Base-by-base conservation (phyloP, 2,888 invertebrate genomes). In the Andrena flavipes region DNA sequence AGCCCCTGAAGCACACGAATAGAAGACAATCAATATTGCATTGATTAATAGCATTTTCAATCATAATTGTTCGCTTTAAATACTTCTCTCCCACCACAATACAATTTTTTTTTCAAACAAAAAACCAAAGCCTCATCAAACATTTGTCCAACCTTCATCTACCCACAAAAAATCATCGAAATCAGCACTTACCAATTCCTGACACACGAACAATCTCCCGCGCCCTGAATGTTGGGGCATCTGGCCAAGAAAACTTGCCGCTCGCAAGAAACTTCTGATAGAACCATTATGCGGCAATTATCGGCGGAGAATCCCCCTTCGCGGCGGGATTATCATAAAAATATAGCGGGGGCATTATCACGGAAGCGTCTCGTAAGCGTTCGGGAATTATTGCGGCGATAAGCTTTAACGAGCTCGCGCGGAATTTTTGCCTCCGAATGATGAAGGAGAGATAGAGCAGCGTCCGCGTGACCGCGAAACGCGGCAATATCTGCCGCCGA, bases 401-500 rank as follows among this genome's bases (percentile, higher is more conserved):
- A 65, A 73, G 82, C 65, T 60, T 65, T 65, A 76, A 72, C 82
- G 63, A 68, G 63, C 23, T 29, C 23, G 48, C 60, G 42, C 20
- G 72, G 67, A 78, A 82, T 65, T 76, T 69, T 75, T 76, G 76
- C 79, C 76, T n/a, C 54, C 73, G 59, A 42, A 42, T 75, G 65
- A 80, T 73, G 80, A 83, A 54, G 59, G 42, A 26, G n/a, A 0
- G 42, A 29, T 10, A 4, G 60, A 29, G 29, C 7, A 20, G 35
- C 26, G 29, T 8, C 29, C 67, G 30, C 73, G 65, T 63, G 76
- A 72, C 83, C 84, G 79, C 83, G 76, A 78, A 84, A 71, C 67
- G 59, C 20, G 35, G 71, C 83, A 78, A 84, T 83, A 84, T 84
- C 83, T 76, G 69, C 49, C 59, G 71, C 16, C 51, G 42, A 8